phyloP scores from a whole-genome alignment of 2,113 vertebrate genomes.

The Epinephelus cyanopodus region DNA sequence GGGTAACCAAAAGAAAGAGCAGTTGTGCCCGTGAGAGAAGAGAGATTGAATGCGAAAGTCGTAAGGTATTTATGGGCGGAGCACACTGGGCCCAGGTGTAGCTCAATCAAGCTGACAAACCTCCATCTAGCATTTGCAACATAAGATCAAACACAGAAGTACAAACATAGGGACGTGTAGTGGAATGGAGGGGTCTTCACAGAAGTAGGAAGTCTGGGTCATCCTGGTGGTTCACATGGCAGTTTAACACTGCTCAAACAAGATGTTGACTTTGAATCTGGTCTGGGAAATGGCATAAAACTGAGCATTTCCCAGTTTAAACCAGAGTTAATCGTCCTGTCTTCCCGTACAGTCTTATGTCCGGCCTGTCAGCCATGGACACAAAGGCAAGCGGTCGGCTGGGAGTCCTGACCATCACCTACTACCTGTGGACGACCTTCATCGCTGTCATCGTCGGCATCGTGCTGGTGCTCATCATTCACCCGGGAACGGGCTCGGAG shows the following conservation, averaged over 20 bases:
- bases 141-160: too few relatives aligned
- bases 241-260: not conserved
- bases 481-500: slow-evolving; percentile 88
- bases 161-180: too few relatives aligned
- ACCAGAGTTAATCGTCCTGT: not conserved
- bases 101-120: too few relatives aligned
- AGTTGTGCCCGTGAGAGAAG: too few relatives aligned
- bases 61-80: too few relatives aligned
- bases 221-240: not conserved
- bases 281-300: not conserved
- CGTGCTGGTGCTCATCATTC: slow-evolving; percentile 87
- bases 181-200: too few relatives aligned
- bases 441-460: slow-evolving; percentile 90
- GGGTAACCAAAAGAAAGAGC: too few relatives aligned
- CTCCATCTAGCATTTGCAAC: too few relatives aligned
- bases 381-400: slow-evolving; percentile 89
- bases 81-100: too few relatives aligned
- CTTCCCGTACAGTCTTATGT: slow-evolving; percentile 87
- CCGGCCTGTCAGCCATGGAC: slow-evolving; percentile 91
- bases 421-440: slow-evolving; percentile 94
- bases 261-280: not conserved
- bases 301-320: not conserved
- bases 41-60: too few relatives aligned
- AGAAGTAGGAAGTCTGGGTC: too few relatives aligned
- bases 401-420: slow-evolving; percentile 91